Evolutionary conservation across 2,888 invertebrate genomes (phyloP).

Genomic region (Acheta domesticus): DNA sequence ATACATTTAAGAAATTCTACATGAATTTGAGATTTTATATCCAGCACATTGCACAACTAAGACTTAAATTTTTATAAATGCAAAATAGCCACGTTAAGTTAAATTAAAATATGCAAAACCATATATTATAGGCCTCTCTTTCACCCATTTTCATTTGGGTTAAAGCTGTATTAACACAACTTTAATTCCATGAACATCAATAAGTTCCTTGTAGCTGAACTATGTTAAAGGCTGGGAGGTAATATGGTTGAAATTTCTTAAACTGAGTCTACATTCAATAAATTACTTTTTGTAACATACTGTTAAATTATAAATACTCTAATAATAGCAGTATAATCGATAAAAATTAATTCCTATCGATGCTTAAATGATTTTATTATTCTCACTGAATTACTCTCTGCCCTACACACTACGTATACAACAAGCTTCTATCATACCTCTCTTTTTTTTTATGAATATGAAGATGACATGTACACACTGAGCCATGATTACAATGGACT

Average conservation of each 20-base stretch:
- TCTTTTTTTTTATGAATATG: not conserved
- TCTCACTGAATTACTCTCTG: constrained; percentile 1
- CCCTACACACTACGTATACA: not conserved
- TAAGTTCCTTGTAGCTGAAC: no score
- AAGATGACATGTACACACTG: constrained; percentile 11
- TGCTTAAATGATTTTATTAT: not conserved
- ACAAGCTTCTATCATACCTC: constrained; percentile 7
- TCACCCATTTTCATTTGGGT: not conserved
- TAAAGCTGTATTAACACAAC: no score
- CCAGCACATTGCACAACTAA: constrained; percentile 1
- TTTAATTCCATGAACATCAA: no score
- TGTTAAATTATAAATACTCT: constrained; percentile 2
- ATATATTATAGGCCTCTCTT: not conserved
- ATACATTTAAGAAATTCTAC: not conserved
- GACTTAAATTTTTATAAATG: not conserved
- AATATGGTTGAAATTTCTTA: constrained; percentile 2
- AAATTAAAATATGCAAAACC: not conserved
- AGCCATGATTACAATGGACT: not conserved
- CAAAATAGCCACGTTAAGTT: not conserved
- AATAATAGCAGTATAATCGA: not conserved
- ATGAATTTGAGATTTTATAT: not conserved
- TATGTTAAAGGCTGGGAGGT: not conserved
- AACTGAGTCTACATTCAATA: constrained; percentile 7
- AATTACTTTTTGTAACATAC: constrained; percentile 1
- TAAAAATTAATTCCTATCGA: not conserved